A percentile compares a stretch with the other conserved stretches of the same genome.
Conservation (phyloP, 2,797 vertebrate species). For the Mycteria americana region DNA sequence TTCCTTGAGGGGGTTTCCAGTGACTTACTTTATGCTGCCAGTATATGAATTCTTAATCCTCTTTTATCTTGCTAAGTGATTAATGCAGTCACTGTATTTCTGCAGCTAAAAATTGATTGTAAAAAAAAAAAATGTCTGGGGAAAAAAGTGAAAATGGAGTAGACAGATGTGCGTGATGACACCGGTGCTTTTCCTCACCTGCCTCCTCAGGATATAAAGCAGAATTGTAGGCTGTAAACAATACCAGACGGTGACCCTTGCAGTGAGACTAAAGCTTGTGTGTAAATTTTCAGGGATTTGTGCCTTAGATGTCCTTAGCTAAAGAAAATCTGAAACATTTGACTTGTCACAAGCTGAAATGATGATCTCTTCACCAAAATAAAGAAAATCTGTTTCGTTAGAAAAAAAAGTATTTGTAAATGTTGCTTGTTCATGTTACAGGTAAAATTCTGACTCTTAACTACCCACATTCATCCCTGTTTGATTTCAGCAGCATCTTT, state of each 20-base stretch:
- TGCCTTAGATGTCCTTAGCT: neutral
- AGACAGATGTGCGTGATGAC: neutral
- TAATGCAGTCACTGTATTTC: neutral
- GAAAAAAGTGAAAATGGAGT: neutral
- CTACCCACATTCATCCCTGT: neutral
- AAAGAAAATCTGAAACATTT: neutral
- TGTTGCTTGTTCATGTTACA: neutral
- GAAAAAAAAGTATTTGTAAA: neutral
- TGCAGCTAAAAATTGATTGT: neutral
- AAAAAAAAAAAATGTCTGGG: neutral
- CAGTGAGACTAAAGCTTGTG: neutral
- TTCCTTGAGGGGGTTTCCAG: neutral
- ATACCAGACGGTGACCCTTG: neutral
- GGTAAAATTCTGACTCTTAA: neutral
- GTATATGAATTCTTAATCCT: neutral
- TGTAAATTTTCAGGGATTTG: neutral
- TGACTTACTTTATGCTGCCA: neutral
- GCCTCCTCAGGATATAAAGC: neutral
- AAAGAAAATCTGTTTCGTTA: neutral
- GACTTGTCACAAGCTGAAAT: neutral
- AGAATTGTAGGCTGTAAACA: neutral
- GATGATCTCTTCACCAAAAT: neutral
- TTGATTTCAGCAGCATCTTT: neutral
- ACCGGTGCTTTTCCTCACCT: neutral
- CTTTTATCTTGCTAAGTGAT: neutral